Base-by-base conservation (phyloP, 2,797 vertebrate genomes). In the Leuciscus waleckii region DNA sequence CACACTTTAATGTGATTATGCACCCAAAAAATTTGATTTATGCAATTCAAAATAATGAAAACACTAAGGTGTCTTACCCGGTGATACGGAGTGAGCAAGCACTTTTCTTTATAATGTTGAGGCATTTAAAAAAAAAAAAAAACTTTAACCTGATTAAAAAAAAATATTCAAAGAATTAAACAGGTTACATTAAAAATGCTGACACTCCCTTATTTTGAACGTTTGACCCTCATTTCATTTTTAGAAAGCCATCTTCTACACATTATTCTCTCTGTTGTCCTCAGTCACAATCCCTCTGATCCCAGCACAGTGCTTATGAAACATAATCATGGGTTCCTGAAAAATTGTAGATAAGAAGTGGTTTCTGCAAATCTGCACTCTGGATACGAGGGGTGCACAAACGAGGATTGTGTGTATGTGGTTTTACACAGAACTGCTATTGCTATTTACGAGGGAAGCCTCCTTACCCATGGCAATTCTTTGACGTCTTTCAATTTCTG, bases 361-460 rank as follows among this genome's bases (percentile, higher is more conserved):
- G 81, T 86, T 87, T 86, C 84, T 84, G 71, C 43, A 37, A 74
- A 71, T 78, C 84, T 56, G 23, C 74, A 79, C 77, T 41, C 65
- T 63, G 32, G 68, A 74, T 58, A 79, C 54, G 35, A 81, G 26
- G 87, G 88, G 90, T 86, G 86, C 89, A 91, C 92, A 91, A 93
- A 92, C 88, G 87, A 88, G 85, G 88, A 92, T 91, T 90, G 19
- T 65, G 41, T 84, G 87, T 68, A 14, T 4, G 49, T 75, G 89
- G 91, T 93, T 92, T 92, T 92, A 92, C 92, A 91, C 90, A 77
- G 58, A 61, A 35, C 79, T 49, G 67, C 70, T 87, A 26, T 93
- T 94, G 94, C 94, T 94, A 94, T 95, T 92, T 86, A 84, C 87
- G 86, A 63, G 81, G 58, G 89, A 89, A 88, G 89, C 90, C 91